Evolutionary conservation across 2,113 vertebrate genomes (phyloP).

Genomic region (Atractosteus spatula): DNA sequence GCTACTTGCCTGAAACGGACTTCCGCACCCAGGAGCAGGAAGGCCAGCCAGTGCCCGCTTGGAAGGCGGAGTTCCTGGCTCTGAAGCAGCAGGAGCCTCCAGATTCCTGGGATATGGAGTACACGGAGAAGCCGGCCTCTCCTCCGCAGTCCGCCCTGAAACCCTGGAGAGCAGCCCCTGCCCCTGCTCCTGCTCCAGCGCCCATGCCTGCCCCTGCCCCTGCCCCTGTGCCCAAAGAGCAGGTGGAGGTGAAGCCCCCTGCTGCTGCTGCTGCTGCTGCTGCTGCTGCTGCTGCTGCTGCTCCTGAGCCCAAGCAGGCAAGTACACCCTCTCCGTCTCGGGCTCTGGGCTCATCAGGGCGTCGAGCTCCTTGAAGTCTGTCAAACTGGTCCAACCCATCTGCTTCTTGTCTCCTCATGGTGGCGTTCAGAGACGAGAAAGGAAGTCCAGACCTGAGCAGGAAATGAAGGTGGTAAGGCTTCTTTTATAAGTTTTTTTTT

Average conservation of each 20-base stretch:
- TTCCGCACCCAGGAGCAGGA: conserved; percentile 45
- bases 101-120: conserved; percentile 78
- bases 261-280: conserved; percentile 36
- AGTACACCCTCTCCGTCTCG: conserved; percentile 14
- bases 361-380: no score
- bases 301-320: conserved; percentile 71
- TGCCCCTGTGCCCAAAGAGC: conserved; percentile 31
- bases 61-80: conserved; percentile 68
- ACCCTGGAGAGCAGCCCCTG: conserved; percentile 71
- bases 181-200: conserved; percentile 54
- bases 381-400: no score
- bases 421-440: conserved; percentile 64
- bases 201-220: conserved; percentile 36
- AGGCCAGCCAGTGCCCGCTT: conserved; percentile 47
- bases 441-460: conserved; percentile 54
- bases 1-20: conserved; percentile 65
- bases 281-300: conserved; percentile 34
- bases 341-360: no score
- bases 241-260: conserved; percentile 57
- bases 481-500: no score
- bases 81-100: conserved; percentile 70
- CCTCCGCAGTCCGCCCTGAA: conserved; percentile 51
- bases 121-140: conserved; percentile 34
- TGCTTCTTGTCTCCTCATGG: conserved; percentile 11
- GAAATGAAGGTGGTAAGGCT: conserved; percentile 59